Evolutionary conservation across 2,888 invertebrate species (phyloP).

Genomic region (Lymantria dispar): DNA sequence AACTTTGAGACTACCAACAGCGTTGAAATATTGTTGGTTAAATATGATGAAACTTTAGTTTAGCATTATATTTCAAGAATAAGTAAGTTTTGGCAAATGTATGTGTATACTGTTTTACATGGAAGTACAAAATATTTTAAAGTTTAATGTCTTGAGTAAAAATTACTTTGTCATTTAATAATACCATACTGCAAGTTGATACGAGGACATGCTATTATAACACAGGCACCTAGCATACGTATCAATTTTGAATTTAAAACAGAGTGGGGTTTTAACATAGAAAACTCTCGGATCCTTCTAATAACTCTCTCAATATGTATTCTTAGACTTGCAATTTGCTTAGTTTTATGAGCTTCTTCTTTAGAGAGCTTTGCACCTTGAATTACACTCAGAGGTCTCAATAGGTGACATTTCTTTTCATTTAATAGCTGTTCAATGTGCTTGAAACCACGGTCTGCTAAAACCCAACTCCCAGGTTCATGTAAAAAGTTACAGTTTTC

Average conservation of each 20-base stretch:
- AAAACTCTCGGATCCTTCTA: slow-evolving; percentile 2
- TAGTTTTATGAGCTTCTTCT: slow-evolving; percentile 1
- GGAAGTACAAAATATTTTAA: too few species aligned
- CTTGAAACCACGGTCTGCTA: slow-evolving; percentile 3
- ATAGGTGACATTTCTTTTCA: background rate
- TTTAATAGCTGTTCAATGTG: background rate
- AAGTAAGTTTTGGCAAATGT: too few species aligned
- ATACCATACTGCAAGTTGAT: slow-evolving; percentile 26
- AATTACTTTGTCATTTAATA: background rate
- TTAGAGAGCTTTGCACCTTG: background rate
- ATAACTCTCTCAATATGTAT: slow-evolving; percentile 6
- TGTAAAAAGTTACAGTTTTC: background rate
- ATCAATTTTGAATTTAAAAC: background rate
- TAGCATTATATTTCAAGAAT: too few species aligned
- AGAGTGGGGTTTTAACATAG: slow-evolving; percentile 3
- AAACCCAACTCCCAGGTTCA: background rate
- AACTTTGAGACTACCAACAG: too few species aligned
- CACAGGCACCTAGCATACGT: slow-evolving; percentile 19
- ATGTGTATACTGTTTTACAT: too few species aligned
- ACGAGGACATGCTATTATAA: slow-evolving; percentile 23
- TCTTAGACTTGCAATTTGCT: slow-evolving; percentile 3
- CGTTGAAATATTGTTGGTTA: too few species aligned
- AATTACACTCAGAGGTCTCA: slow-evolving; percentile 2
- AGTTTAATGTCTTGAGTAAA: background rate
- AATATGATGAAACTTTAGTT: too few species aligned